Evolutionary conservation across 2,113 vertebrate species (phyloP).

Genomic region (Echinops telfairi): DNA sequence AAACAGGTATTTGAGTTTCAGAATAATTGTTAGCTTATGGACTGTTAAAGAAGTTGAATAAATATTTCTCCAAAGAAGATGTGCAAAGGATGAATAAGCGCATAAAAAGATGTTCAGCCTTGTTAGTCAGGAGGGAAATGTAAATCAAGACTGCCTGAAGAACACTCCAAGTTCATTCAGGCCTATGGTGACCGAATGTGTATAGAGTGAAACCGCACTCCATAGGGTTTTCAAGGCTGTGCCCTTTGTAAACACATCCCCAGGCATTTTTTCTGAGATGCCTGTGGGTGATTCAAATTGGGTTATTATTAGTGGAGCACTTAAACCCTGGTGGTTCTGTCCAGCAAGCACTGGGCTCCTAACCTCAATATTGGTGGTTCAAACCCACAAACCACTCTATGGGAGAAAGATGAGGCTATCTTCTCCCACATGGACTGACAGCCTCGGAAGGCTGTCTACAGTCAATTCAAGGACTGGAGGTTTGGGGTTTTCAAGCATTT

Average conservation of each 20-base stretch:
- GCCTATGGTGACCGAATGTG: neutral
- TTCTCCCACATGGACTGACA: too few species aligned
- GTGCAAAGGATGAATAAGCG: neutral
- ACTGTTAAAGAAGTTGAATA: neutral
- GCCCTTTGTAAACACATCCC: neutral
- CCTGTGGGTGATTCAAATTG: neutral
- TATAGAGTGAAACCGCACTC: neutral
- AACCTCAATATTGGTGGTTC: too few species aligned
- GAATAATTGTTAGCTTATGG: constrained; percentile 26
- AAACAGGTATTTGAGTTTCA: neutral
- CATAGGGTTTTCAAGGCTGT: neutral
- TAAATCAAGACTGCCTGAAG: too few species aligned
- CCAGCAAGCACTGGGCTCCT: too few species aligned
- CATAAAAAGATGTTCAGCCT: neutral
- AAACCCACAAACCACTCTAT: too few species aligned
- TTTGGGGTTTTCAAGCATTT: neutral
- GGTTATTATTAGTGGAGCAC: too few species aligned
- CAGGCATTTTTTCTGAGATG: neutral
- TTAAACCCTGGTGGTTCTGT: too few species aligned
- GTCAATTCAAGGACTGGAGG: too few species aligned
- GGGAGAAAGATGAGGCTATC: too few species aligned
- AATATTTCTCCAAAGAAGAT: neutral
- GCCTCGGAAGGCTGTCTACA: too few species aligned
- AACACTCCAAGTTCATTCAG: neutral
- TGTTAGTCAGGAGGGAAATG: neutral